phyloP scores from a whole-genome alignment of 2,888 invertebrate species.

The Microctonus aethiopoides region DNA sequence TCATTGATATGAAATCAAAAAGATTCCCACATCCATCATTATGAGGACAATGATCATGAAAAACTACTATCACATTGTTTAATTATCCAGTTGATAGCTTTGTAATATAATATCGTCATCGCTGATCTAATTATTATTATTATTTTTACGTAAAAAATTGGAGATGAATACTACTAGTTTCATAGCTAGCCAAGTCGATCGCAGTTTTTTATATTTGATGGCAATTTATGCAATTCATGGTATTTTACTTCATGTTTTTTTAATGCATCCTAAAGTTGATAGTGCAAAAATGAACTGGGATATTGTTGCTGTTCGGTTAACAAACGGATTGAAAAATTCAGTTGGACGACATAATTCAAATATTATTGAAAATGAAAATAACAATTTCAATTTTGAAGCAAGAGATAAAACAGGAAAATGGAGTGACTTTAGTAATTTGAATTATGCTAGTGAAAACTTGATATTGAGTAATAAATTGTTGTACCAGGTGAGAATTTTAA shows the following conservation, averaged over 20 bases:
- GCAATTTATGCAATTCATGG: constrained; percentile 23
- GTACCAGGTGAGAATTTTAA: neutral
- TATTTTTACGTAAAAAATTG: too few relatives aligned
- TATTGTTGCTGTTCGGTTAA: neutral
- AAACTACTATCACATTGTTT: neutral
- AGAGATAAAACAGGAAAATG: neutral
- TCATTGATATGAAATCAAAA: neutral
- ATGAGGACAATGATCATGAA: too few relatives aligned
- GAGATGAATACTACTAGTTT: neutral
- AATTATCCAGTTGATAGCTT: neutral
- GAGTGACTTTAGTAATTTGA: neutral
- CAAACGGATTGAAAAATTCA: neutral
- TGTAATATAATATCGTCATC: neutral
- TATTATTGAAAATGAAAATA: neutral
- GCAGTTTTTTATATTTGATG: constrained; percentile 9
- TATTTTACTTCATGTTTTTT: constrained; percentile 13
- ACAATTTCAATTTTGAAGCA: neutral
- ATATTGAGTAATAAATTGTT: neutral
- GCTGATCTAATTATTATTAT: too few relatives aligned
- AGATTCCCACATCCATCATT: neutral
- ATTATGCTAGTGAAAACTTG: neutral
- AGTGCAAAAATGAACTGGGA: neutral
- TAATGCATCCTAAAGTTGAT: neutral
- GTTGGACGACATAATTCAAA: neutral
- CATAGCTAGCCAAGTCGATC: neutral